Evolutionary conservation across 2,888 invertebrate genomes (phyloP).

Genomic region (Chrysodeixis includens): DNA sequence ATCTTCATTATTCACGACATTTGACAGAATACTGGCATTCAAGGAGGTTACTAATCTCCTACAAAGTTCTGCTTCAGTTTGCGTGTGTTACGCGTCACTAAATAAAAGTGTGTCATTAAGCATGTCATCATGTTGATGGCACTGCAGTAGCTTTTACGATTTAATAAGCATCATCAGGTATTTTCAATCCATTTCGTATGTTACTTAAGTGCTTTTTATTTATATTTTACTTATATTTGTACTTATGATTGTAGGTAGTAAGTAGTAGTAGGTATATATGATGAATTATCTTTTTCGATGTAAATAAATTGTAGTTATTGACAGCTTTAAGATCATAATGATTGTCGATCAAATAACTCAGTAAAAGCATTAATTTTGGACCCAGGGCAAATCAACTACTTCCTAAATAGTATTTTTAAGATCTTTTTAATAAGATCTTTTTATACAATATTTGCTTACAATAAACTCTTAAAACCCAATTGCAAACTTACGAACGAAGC

Average conservation of each 20-base stretch:
- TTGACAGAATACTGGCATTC: not conserved
- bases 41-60: not conserved
- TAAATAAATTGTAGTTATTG: not conserved
- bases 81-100: not conserved
- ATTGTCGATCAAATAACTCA: not conserved
- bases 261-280: no score
- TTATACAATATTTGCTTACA: no score
- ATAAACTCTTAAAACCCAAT: no score
- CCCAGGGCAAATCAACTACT: not conserved
- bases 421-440: no score
- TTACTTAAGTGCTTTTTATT: not conserved
- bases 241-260: not conserved
- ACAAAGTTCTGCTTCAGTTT: not conserved
- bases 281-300: no score
- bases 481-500: no score
- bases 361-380: not conserved
- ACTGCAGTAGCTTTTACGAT: slow-evolving; percentile 10
- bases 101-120: slow-evolving; percentile 21
- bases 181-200: not conserved
- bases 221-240: not conserved
- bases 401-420: no score
- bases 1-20: slow-evolving; percentile 24
- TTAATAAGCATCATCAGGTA: not conserved
- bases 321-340: not conserved
- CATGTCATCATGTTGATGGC: slow-evolving; percentile 6